Conservation (phyloP, 2,888 invertebrate genomes). For the Acheta domesticus region DNA sequence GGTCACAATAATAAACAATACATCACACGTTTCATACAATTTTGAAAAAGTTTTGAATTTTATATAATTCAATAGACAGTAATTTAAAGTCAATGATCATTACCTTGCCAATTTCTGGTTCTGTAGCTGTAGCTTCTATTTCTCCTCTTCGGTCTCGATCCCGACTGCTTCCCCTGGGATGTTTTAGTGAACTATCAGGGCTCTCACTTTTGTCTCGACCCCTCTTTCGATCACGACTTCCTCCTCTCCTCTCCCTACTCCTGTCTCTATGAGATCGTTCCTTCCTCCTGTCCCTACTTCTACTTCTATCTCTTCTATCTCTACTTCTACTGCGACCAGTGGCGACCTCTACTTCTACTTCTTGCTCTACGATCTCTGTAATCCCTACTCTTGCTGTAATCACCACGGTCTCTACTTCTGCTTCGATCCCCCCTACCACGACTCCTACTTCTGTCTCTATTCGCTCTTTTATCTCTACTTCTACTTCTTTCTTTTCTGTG, state of each 20-base stretch:
- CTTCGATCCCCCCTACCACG: slow-evolving; percentile 38
- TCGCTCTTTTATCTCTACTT: slow-evolving; percentile 43
- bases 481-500: slow-evolving; percentile 43
- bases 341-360: slow-evolving; percentile 43
- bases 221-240: slow-evolving; percentile 35
- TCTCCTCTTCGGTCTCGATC: slow-evolving; percentile 33
- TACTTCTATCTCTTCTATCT: slow-evolving; percentile 40
- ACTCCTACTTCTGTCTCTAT: slow-evolving; percentile 37
- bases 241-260: slow-evolving; percentile 39
- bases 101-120: slow-evolving; percentile 52
- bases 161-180: slow-evolving; percentile 12
- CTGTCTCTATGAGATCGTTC: slow-evolving; percentile 37
- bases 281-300: slow-evolving; percentile 42
- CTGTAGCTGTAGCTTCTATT: slow-evolving; percentile 45
- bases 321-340: slow-evolving; percentile 40
- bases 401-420: slow-evolving; percentile 41
- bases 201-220: slow-evolving; percentile 33
- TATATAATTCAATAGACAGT: too few species aligned
- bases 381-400: slow-evolving; percentile 40
- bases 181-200: neutral
- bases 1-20: neutral
- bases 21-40: neutral
- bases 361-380: slow-evolving; percentile 39
- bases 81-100: too few species aligned
- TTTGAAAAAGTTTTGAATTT: neutral